These are phyloP conservation scores for Drosophila cracens DNA, from an alignment of 2,888 invertebrate genomes.

Conservation along the genomic window DNA sequence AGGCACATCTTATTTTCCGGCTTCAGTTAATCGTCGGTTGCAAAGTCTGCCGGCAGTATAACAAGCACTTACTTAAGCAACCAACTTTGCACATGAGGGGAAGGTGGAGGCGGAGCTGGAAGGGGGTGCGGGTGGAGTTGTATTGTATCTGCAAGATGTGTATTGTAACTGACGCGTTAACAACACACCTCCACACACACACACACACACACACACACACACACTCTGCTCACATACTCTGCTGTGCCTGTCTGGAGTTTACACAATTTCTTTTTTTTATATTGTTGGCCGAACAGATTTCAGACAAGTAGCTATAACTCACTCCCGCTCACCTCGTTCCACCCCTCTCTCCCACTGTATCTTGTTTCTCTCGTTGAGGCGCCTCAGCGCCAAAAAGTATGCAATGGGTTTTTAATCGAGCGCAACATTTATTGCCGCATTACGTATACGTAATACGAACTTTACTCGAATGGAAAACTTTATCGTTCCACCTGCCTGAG, in stretches of 20 bases:
- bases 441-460: slow-evolving; percentile 57
- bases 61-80: slow-evolving; percentile 59
- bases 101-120: not conserved
- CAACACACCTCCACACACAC: slow-evolving; percentile 33
- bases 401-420: slow-evolving; percentile 69
- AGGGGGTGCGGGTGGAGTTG: not conserved
- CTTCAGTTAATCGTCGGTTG: slow-evolving; percentile 52
- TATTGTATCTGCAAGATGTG: slow-evolving; percentile 43
- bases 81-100: slow-evolving; percentile 7
- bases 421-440: slow-evolving; percentile 67
- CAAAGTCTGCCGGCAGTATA: slow-evolving; percentile 47
- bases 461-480: slow-evolving; percentile 41
- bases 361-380: slow-evolving; percentile 18
- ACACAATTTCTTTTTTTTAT: slow-evolving; percentile 46
- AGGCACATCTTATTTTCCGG: slow-evolving; percentile 17
- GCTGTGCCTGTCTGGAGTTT: slow-evolving; percentile 43
- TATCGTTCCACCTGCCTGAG: slow-evolving; percentile 8
- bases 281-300: slow-evolving; percentile 59
- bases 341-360: not conserved
- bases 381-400: slow-evolving; percentile 37
- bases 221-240: not conserved
- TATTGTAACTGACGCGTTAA: slow-evolving; percentile 56
- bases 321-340: not conserved
- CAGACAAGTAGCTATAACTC: slow-evolving; percentile 27
- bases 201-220: slow-evolving; percentile 14